These are phyloP conservation scores for Miltochrista miniata DNA, from an alignment of 2,888 invertebrate species.

Conservation along the genomic window DNA sequence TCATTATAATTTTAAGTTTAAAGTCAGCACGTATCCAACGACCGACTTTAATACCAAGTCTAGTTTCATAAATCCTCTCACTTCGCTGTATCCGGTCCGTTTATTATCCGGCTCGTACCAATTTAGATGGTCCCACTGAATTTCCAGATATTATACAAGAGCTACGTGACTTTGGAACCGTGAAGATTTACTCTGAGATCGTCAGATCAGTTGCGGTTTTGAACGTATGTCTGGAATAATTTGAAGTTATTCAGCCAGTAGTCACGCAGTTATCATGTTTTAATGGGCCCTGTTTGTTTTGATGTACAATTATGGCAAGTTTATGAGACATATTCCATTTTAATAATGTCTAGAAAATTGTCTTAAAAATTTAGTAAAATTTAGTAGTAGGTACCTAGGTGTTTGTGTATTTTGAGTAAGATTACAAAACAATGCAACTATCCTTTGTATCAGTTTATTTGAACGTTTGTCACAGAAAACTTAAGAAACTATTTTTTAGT, in stretches of 20 bases:
- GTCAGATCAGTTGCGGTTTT: conserved; percentile 52
- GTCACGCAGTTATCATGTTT: conserved; percentile 6
- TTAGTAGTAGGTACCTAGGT: too few species aligned
- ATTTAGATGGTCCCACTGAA: conserved; percentile 60
- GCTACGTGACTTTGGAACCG: conserved; percentile 60
- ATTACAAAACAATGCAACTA: too few species aligned
- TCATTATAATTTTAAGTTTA: conserved; percentile 34
- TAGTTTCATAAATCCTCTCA: conserved; percentile 56
- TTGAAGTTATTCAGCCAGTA: conserved; percentile 35
- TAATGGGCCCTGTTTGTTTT: background rate
- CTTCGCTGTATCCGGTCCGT: conserved; percentile 55
- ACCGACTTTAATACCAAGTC: conserved; percentile 43
- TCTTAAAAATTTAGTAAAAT: too few species aligned
- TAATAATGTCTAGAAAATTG: background rate
- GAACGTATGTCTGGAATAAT: conserved; percentile 38
- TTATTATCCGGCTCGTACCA: conserved; percentile 62
- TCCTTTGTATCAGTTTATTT: too few species aligned
- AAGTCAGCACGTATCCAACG: conserved; percentile 34
- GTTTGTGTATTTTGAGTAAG: too few species aligned
- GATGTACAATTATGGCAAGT: background rate
- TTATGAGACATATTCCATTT: background rate
- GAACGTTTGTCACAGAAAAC: too few species aligned
- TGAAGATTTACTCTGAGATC: conserved; percentile 38
- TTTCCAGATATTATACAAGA: conserved; percentile 60
- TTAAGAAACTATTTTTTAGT: too few species aligned